phyloP scores from a whole-genome alignment of 1,140 invertebrate genomes.

The Globodera rostochiensis region DNA sequence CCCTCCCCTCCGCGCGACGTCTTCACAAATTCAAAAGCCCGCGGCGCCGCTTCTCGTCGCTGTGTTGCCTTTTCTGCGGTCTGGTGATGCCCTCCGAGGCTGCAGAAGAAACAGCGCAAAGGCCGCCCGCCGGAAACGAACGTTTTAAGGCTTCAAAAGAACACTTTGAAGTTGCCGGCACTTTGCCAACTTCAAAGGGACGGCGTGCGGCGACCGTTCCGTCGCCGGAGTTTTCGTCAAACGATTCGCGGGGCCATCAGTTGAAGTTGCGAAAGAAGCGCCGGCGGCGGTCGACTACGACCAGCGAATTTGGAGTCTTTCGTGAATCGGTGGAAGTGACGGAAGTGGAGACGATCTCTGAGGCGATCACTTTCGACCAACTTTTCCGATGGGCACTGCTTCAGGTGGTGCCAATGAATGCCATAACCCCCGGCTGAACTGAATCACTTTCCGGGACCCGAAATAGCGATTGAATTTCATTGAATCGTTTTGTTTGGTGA shows the following conservation, averaged over 20 bases:
- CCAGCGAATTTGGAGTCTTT: neutral
- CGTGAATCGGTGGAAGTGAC: neutral
- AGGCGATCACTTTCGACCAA: neutral
- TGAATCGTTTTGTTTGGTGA: too few relatives aligned
- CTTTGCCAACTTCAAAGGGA: neutral
- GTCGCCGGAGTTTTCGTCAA: neutral
- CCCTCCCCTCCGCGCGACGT: neutral
- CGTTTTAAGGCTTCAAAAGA: neutral
- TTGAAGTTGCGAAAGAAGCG: neutral
- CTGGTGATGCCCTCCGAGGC: neutral
- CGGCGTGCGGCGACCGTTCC: neutral
- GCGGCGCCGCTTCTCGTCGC: neutral
- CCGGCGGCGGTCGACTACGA: neutral
- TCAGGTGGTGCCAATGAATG: neutral
- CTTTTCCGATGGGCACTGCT: slow-evolving; percentile 8
- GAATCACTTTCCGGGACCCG: neutral
- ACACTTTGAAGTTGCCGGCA: neutral
- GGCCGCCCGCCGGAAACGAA: neutral
- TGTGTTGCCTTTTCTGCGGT: neutral
- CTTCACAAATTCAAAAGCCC: neutral
- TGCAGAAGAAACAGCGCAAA: neutral
- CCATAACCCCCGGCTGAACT: neutral
- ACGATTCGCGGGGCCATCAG: neutral
- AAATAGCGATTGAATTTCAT: too few relatives aligned
- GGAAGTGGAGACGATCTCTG: neutral